Evolutionary conservation across 2,113 vertebrate species (phyloP).

Genomic region (Corythoichthys intestinalis): DNA sequence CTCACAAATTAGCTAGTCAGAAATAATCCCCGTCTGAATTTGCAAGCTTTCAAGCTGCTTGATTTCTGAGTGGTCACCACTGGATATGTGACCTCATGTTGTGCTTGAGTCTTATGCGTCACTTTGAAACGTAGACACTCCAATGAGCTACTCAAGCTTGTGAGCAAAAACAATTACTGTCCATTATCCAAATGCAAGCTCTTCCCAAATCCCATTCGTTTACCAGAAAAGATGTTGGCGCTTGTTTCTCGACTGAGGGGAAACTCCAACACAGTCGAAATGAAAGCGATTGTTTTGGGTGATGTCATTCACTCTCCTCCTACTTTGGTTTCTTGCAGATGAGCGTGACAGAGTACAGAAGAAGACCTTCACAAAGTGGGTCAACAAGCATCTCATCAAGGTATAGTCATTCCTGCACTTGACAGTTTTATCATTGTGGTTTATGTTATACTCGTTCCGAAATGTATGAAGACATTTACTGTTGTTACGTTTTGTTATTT

Average conservation of each 20-base stretch:
- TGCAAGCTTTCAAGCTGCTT: background rate
- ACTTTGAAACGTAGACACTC: background rate
- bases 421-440: background rate
- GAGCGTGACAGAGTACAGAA: constrained; percentile 98
- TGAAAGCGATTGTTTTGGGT: constrained; percentile 3
- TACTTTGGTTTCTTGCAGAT: constrained; percentile 70
- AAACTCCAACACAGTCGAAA: background rate
- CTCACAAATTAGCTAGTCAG: background rate
- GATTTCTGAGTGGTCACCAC: background rate
- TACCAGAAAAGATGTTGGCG: background rate
- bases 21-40: background rate
- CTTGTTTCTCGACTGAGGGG: background rate
- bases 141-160: background rate
- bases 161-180: background rate
- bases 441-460: background rate
- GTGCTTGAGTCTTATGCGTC: background rate
- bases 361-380: constrained; percentile 99
- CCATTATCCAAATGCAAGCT: background rate
- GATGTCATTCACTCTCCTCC: constrained; percentile 33
- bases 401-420: constrained; percentile 56
- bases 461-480: background rate
- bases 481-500: too few relatives aligned
- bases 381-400: constrained; percentile 99
- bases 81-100: background rate
- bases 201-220: background rate